Evolutionary conservation across 2,113 vertebrate species (phyloP).

Genomic region (Ptilonorhynchus violaceus): DNA sequence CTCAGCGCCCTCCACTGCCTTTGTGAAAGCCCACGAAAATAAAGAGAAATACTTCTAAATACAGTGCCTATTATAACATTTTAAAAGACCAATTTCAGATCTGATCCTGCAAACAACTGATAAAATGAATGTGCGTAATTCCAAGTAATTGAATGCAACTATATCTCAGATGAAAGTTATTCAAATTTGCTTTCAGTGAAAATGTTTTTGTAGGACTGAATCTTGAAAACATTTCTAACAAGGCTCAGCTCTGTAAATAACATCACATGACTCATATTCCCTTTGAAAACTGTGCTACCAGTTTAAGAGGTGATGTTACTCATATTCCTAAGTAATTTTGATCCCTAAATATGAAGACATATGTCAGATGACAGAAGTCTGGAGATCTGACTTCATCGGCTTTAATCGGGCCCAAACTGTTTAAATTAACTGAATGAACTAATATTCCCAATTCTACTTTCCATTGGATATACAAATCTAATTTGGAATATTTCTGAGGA

Average conservation of each 20-base stretch:
- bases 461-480: not conserved
- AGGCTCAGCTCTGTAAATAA: not conserved
- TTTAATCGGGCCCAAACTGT: not conserved
- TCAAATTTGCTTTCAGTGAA: not conserved
- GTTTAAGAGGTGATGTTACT: not conserved
- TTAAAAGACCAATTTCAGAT: not conserved
- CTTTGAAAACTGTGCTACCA: not conserved
- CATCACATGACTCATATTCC: not conserved
- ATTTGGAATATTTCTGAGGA: not conserved
- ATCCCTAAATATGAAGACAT: not conserved
- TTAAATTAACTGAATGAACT: not conserved
- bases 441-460: not conserved
- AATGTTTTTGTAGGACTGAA: not conserved
- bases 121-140: not conserved
- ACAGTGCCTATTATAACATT: too few species aligned
- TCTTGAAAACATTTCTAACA: not conserved
- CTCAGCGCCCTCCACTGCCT: conserved; percentile 45
- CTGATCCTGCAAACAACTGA: not conserved
- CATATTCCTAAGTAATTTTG: not conserved
- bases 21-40: not conserved
- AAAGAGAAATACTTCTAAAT: accelerated
- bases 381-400: not conserved
- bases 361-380: not conserved
- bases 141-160: not conserved
- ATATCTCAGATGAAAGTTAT: not conserved